Percentiles rank a stretch among this genome's conserved stretches.
Evolutionary conservation across 1,140 invertebrate species (phyloP).

Genomic region (Diachasmimorpha longicaudata): DNA sequence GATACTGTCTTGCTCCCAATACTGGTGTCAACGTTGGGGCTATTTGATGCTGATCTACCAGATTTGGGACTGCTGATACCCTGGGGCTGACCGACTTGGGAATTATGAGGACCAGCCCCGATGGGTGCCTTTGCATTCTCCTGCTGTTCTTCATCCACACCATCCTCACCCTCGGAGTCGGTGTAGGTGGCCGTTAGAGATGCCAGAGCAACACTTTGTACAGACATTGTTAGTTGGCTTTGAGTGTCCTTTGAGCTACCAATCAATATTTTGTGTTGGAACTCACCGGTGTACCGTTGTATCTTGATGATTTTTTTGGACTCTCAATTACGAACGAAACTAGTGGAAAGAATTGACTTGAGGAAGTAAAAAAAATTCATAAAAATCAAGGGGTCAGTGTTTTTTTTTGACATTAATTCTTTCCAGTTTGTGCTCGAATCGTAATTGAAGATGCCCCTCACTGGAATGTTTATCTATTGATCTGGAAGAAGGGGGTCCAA

Average conservation of each 20-base stretch:
- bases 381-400: too few relatives aligned
- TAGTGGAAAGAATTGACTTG: background rate
- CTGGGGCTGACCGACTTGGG: conserved; percentile 48
- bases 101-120: conserved; percentile 49
- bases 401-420: background rate
- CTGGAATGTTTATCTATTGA: background rate
- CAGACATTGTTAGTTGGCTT: conserved; percentile 63
- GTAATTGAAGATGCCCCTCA: background rate
- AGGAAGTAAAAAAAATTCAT: background rate
- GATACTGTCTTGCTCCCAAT: conserved; percentile 43
- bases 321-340: background rate
- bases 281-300: conserved; percentile 56
- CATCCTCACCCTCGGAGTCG: conserved; percentile 82
- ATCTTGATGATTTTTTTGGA: conserved; percentile 3
- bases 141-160: conserved; percentile 68
- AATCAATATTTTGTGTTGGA: conserved; percentile 61
- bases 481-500: background rate
- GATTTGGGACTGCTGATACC: conserved; percentile 49
- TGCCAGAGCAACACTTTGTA: conserved; percentile 70
- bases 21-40: conserved; percentile 44
- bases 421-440: background rate
- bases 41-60: conserved; percentile 51
- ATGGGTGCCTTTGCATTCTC: conserved; percentile 53
- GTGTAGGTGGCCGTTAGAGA: conserved; percentile 83
- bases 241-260: conserved; percentile 57